phyloP scores from a whole-genome alignment of 2,888 invertebrate genomes.

The Morinoia aosen region DNA sequence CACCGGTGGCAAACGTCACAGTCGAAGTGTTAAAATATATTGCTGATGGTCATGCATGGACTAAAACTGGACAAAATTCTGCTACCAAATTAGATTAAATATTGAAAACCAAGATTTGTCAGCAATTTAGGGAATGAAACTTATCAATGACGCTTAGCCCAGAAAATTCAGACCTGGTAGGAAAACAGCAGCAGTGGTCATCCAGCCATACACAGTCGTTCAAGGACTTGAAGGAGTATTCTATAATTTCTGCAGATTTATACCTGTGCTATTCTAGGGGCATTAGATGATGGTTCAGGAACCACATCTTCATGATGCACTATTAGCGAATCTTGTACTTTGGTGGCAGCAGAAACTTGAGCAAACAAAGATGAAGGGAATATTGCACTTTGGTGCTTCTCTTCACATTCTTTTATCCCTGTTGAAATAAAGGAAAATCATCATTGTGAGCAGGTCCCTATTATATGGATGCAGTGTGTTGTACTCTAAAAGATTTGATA shows the following conservation, averaged over 20 bases:
- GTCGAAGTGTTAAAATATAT: too few relatives aligned
- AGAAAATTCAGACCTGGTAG: too few relatives aligned
- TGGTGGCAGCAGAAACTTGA: not conserved
- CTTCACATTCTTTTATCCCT: not conserved
- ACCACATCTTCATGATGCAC: slow-evolving; percentile 7
- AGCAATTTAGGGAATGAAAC: too few relatives aligned
- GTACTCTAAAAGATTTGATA: not conserved
- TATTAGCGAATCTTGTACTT: slow-evolving; percentile 22
- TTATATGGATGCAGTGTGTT: not conserved
- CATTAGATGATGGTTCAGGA: slow-evolving; percentile 55
- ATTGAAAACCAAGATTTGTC: too few relatives aligned
- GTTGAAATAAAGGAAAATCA: not conserved
- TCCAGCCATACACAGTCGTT: not conserved
- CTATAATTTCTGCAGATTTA: not conserved
- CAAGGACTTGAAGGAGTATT: not conserved
- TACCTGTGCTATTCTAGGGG: slow-evolving; percentile 56
- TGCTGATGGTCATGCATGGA: too few relatives aligned
- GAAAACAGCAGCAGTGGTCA: not conserved
- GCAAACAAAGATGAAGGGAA: slow-evolving; percentile 23
- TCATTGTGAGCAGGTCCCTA: not conserved
- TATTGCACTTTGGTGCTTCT: not conserved
- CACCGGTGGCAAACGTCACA: too few relatives aligned
- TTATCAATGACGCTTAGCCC: too few relatives aligned
- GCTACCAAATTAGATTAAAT: too few relatives aligned
- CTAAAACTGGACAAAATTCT: too few relatives aligned